Evolutionary conservation across 2,888 invertebrate genomes (phyloP).

Genomic region (Tinea semifulvella): DNA sequence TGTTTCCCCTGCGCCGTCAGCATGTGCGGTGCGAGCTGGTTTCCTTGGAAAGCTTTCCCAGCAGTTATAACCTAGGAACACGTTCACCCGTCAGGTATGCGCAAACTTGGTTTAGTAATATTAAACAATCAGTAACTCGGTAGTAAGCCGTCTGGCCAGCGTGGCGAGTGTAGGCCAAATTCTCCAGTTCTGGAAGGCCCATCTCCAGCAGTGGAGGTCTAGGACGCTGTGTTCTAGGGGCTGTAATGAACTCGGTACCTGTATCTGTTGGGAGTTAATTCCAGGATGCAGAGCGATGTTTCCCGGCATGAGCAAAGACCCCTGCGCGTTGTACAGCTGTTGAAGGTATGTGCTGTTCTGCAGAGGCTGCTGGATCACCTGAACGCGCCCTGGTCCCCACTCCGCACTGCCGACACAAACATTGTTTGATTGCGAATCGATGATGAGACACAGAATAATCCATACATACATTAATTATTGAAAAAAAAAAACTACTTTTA

Average conservation of each 20-base stretch:
- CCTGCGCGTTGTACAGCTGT: slow-evolving; percentile 83
- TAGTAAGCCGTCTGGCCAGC: too few relatives aligned
- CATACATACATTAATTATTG: too few relatives aligned
- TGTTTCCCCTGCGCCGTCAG: slow-evolving; percentile 79
- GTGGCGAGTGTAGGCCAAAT: too few relatives aligned
- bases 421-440: too few relatives aligned
- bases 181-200: too few relatives aligned
- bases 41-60: slow-evolving; percentile 85
- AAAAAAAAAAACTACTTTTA: too few relatives aligned
- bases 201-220: too few relatives aligned
- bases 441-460: too few relatives aligned
- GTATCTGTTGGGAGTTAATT: slow-evolving; percentile 80
- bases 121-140: too few relatives aligned
- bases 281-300: slow-evolving; percentile 78
- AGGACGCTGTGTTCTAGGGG: neutral
- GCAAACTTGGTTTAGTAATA: too few relatives aligned
- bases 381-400: slow-evolving; percentile 79
- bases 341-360: slow-evolving; percentile 80
- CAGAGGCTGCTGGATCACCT: slow-evolving; percentile 84
- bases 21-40: slow-evolving; percentile 83
- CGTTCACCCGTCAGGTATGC: too few relatives aligned
- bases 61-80: slow-evolving; percentile 77
- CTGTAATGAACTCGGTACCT: slow-evolving; percentile 44
- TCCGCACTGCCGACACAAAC: slow-evolving; percentile 70
- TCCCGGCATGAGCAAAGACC: slow-evolving; percentile 82